These are phyloP conservation scores for Chloroceryle aenea DNA, from an alignment of 2,113 vertebrate genomes.

Conservation along the genomic window DNA sequence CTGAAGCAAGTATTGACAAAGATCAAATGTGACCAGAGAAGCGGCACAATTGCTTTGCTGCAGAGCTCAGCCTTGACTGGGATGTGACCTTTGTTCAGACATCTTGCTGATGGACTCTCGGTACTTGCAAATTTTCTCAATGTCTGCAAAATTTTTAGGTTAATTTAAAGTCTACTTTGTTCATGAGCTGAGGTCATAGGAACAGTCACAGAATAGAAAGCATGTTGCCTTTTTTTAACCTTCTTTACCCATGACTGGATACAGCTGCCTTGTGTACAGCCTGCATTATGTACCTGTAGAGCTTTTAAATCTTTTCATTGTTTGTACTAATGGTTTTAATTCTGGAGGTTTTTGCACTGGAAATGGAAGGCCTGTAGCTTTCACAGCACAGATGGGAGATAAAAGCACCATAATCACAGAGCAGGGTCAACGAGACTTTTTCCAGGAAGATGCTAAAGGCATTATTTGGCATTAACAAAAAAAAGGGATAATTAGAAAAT, in stretches of 20 bases:
- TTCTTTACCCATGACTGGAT: neutral
- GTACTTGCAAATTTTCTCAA: neutral
- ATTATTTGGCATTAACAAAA: slow-evolving; percentile 68
- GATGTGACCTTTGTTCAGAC: rapidly evolving
- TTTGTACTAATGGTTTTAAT: slow-evolving; percentile 6
- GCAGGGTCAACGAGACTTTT: slow-evolving; percentile 52
- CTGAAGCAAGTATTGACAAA: neutral
- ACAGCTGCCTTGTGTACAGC: neutral
- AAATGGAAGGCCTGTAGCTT: slow-evolving; percentile 29
- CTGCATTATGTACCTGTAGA: neutral
- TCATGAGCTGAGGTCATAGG: neutral
- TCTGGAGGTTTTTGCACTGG: neutral
- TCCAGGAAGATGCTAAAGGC: slow-evolving; percentile 58
- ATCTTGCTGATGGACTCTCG: neutral
- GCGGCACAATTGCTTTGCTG: neutral
- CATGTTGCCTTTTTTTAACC: rapidly evolving
- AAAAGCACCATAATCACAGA: slow-evolving; percentile 51
- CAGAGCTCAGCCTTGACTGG: neutral
- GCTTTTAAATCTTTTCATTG: neutral
- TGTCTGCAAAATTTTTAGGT: neutral
- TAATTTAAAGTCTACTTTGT: neutral
- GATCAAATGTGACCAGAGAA: neutral
- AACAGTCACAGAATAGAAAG: neutral
- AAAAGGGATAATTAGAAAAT: slow-evolving; percentile 58
- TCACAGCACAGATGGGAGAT: slow-evolving; percentile 62